Evolutionary conservation across 2,797 vertebrate genomes (phyloP).

Genomic region (Selene dorsalis): DNA sequence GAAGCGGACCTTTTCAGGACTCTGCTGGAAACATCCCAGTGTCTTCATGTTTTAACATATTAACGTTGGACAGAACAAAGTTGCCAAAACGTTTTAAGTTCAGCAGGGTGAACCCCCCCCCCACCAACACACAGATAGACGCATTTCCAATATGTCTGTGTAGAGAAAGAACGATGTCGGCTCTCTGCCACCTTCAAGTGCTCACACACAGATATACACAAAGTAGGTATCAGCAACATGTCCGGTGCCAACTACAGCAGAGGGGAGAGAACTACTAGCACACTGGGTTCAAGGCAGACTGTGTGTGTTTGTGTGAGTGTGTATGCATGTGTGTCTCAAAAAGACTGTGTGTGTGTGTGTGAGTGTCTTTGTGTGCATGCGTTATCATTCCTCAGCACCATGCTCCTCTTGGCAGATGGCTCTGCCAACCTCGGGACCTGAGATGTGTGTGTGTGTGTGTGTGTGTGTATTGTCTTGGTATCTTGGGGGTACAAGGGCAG

Average conservation of each 20-base stretch:
- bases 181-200: conserved; percentile 37
- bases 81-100: conserved; percentile 18
- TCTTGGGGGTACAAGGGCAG: conserved; percentile 70
- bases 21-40: conserved; percentile 7
- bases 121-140: conserved; percentile 14
- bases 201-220: conserved; percentile 41
- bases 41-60: conserved; percentile 25
- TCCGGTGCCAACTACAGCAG: conserved; percentile 44
- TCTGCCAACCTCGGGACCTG: conserved; percentile 66
- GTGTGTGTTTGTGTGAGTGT: conserved; percentile 26
- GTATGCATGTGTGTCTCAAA: conserved; percentile 12
- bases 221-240: conserved; percentile 53
- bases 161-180: conserved; percentile 13
- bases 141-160: conserved; percentile 28
- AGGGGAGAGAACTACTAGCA: conserved; percentile 37
- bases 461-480: conserved; percentile 59
- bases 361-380: conserved; percentile 43
- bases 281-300: conserved; percentile 45
- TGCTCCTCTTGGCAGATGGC: conserved; percentile 71
- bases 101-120: conserved; percentile 18
- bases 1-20: neutral
- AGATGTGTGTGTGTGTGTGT: conserved; percentile 20
- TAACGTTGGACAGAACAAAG: conserved; percentile 35
- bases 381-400: conserved; percentile 77
- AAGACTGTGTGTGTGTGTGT: conserved; percentile 20